Evolutionary conservation across 2,888 invertebrate genomes (phyloP).

Genomic region (Griposia aprilina): DNA sequence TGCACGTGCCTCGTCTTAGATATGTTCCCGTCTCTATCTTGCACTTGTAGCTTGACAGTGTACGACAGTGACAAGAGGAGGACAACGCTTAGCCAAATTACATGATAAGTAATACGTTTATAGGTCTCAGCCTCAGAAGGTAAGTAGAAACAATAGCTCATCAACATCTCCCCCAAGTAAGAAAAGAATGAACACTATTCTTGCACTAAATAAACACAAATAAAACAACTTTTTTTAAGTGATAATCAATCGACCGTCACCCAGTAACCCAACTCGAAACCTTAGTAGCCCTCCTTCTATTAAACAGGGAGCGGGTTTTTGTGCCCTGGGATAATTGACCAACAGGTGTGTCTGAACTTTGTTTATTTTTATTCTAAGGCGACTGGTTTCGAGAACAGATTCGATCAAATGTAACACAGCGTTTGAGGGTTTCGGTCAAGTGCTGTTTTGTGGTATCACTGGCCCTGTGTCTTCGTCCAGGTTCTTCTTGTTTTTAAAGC

Average conservation of each 20-base stretch:
- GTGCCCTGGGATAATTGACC: conserved; percentile 77
- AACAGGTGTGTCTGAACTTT: conserved; percentile 78
- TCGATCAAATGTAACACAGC: conserved; percentile 35
- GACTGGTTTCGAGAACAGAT: conserved; percentile 56
- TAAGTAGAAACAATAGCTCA: not conserved
- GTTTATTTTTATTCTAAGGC: conserved; percentile 78
- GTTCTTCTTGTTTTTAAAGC: not conserved
- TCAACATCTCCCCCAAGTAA: not conserved
- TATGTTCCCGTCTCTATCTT: not conserved
- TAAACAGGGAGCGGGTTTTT: conserved; percentile 73
- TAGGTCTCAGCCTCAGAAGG: not conserved
- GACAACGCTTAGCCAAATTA: not conserved
- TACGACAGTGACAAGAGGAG: not conserved
- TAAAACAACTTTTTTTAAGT: conserved; percentile 4
- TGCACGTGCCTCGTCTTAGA: not conserved
- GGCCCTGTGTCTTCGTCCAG: not conserved
- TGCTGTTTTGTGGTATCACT: conserved; percentile 22
- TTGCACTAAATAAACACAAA: too few relatives aligned
- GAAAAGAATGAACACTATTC: not conserved
- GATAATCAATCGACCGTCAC: conserved; percentile 43
- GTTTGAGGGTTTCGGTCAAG: conserved; percentile 13
- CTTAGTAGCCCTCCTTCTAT: conserved; percentile 57
- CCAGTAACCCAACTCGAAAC: conserved; percentile 14
- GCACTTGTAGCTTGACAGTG: not conserved
- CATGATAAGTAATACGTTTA: not conserved